Evolutionary conservation across 2,113 vertebrate genomes (phyloP), one percentile per base, ranked within the genome.

Genomic region (Coreoperca whiteheadi): DNA sequence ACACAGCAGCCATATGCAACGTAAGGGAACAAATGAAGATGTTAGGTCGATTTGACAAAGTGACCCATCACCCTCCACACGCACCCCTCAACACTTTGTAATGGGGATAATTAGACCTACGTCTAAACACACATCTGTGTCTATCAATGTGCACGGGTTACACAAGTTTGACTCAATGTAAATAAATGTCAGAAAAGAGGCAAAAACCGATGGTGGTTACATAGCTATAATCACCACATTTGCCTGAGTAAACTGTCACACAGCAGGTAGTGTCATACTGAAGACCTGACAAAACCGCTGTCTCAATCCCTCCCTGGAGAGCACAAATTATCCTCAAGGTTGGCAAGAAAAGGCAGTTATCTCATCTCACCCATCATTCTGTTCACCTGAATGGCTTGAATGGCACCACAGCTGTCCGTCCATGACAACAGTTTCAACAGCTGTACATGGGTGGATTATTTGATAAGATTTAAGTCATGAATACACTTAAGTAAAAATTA

Each of bases 41-140:
- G 69, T 73, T 72, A 86, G 79, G 66, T 14, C 61, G 83, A 43
- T 85, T 77, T 86, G 74, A 83, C 77, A 79, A 59, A 80, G 39
- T 4, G 30, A 6, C 37, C 9, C n/a, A 11, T 28, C 56, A 43
- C 54, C 75, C 59, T 57, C 43, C 57, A 18, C 77, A 64, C 4
- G 1, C 74, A 56, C 10, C 21, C 48, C 72, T 81, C 43, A 32
- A 71, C 72, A 34, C 39, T 53, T 34, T 53, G 43, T 46, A 63
- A 71, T 28, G 48, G 68, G 65, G 48, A 57, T 39, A 73, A 87
- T 87, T 59, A 77, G 20, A 51, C 61, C 56, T 28, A 10, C 1
- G 1, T 50, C 25, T 2, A 32, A 77, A 64, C 74, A 28, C 12
- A 16, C 7, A 25, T 43, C 20, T 39, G 25, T 11, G 30, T 53